Evolutionary conservation across 53 echinoderm and acorn worm genomes (phyloP).

Genomic region (Holothuria scabra): DNA sequence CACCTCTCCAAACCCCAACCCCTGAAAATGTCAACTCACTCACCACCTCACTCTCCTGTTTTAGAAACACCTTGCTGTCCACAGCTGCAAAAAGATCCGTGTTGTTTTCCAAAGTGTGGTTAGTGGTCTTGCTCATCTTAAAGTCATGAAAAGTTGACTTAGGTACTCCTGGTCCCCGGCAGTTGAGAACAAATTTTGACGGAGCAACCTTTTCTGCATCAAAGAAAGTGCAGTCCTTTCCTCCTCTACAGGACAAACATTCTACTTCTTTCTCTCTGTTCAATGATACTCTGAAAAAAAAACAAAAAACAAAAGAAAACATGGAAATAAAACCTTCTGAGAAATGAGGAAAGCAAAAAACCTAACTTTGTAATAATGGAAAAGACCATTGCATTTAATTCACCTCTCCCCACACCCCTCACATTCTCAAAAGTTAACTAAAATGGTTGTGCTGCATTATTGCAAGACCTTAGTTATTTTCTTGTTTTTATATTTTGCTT

Average conservation of each 20-base stretch:
- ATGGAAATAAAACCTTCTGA: too few relatives aligned
- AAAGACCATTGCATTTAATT: too few relatives aligned
- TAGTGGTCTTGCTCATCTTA: constrained; percentile 33
- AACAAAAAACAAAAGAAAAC: neutral
- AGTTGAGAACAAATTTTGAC: constrained; percentile 75
- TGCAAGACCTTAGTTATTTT: too few relatives aligned
- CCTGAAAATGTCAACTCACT: constrained; percentile 29
- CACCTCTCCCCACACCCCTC: too few relatives aligned
- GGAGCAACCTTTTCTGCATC: constrained; percentile 62
- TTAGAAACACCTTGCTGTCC: constrained; percentile 55
- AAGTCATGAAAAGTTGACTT: constrained; percentile 69
- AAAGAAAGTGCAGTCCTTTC: constrained; percentile 49
- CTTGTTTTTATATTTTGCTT: too few relatives aligned
- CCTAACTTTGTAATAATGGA: too few relatives aligned
- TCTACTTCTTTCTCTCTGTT: constrained; percentile 26
- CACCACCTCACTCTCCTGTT: constrained; percentile 23
- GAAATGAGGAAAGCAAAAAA: too few relatives aligned
- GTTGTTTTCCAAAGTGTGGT: constrained; percentile 65
- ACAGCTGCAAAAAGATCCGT: constrained; percentile 55
- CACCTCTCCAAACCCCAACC: constrained; percentile 35
- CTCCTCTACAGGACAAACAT: constrained; percentile 73
- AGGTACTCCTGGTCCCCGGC: constrained; percentile 74
- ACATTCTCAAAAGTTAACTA: too few relatives aligned
- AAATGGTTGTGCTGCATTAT: too few relatives aligned
- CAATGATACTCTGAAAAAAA: constrained; percentile 42